Percentiles rank a stretch among this genome's conserved stretches.
phyloP scores from a whole-genome alignment of 2,888 invertebrate species.

The Trachelus tabidus region DNA sequence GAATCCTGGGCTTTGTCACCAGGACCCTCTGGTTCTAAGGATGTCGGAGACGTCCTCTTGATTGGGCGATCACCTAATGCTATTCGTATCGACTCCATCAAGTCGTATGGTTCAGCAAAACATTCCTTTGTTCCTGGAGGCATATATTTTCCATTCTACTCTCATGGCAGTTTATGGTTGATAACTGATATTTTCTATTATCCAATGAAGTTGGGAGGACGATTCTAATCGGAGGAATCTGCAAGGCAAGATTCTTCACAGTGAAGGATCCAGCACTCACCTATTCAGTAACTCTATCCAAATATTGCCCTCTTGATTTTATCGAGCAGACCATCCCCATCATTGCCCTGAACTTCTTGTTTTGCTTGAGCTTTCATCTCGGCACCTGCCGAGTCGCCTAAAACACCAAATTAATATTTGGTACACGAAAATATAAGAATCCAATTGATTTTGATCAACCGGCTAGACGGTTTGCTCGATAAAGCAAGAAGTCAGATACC shows the following conservation, averaged over 20 bases:
- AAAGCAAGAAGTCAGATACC: neutral
- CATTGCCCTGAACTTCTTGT: constrained; percentile 53
- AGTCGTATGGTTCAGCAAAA: constrained; percentile 70
- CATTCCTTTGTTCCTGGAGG: constrained; percentile 75
- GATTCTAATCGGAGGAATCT: constrained; percentile 18
- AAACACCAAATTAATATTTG: constrained; percentile 48
- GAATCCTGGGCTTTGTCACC: constrained; percentile 40
- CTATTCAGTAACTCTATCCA: constrained; percentile 64
- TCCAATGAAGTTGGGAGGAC: neutral
- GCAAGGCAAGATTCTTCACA: constrained; percentile 16
- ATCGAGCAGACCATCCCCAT: constrained; percentile 67
- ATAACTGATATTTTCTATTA: neutral
- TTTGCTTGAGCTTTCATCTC: constrained; percentile 68
- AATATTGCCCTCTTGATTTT: constrained; percentile 74
- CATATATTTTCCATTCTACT: constrained; percentile 14
- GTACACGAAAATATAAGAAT: neutral
- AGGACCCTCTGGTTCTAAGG: constrained; percentile 25
- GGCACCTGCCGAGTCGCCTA: constrained; percentile 67
- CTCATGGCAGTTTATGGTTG: neutral
- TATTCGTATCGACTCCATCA: constrained; percentile 73
- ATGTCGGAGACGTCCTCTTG: neutral
- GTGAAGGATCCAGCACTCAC: constrained; percentile 43
- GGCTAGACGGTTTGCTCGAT: neutral
- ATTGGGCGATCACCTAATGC: constrained; percentile 68
- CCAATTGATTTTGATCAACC: neutral